Conservation (phyloP, 1,140 invertebrate genomes). For the Euura saliciscinereae region DNA sequence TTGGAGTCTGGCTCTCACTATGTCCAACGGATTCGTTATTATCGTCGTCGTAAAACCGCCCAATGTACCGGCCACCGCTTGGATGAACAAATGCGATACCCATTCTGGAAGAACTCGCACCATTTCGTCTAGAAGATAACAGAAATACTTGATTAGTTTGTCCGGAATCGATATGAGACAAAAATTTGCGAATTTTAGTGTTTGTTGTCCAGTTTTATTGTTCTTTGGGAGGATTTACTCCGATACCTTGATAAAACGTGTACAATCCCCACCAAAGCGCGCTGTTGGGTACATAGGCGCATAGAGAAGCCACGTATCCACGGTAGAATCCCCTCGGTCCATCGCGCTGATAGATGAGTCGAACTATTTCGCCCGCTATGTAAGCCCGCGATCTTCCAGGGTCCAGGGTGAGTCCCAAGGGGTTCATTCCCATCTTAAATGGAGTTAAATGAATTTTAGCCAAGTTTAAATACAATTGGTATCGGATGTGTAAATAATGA, state of each 20-base stretch:
- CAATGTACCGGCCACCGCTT: constrained; percentile 87
- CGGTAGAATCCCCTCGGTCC: constrained; percentile 90
- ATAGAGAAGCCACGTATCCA: constrained; percentile 90
- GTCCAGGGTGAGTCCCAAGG: constrained; percentile 69
- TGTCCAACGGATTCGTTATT: constrained; percentile 94
- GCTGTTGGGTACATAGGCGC: constrained; percentile 93
- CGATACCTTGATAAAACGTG: constrained; percentile 89
- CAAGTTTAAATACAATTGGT: constrained; percentile 1
- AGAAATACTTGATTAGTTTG: constrained; percentile 15
- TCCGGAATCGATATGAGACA: not conserved
- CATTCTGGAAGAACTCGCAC: constrained; percentile 72
- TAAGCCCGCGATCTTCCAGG: constrained; percentile 67
- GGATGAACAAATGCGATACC: constrained; percentile 85
- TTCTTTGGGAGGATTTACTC: constrained; percentile 13
- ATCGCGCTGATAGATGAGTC: constrained; percentile 77
- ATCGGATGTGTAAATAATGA: not conserved
- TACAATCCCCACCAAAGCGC: constrained; percentile 97
- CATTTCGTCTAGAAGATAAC: constrained; percentile 72
- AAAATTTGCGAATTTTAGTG: not conserved
- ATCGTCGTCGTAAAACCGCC: constrained; percentile 91
- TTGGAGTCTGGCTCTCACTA: constrained; percentile 87
- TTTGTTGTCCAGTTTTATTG: constrained; percentile 9
- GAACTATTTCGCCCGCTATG: constrained; percentile 73
- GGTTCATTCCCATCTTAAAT: constrained; percentile 68
- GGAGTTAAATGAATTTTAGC: constrained; percentile 17